phyloP scores from a whole-genome alignment of 2,888 invertebrate genomes.

The Cosmorhoe ocellata region DNA sequence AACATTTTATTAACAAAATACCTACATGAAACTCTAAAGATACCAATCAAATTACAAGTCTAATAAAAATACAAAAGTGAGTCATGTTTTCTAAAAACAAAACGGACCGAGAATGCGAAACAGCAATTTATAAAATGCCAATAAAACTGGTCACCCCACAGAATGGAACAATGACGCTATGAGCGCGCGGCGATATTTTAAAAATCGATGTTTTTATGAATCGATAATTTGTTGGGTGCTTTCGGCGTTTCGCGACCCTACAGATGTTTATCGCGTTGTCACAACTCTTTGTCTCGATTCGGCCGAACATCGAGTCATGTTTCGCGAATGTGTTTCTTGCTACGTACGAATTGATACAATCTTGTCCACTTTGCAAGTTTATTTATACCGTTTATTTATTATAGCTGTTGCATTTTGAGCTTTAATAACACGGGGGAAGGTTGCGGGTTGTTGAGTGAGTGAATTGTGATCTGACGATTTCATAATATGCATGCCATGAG shows the following conservation, averaged over 20 bases:
- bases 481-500: slow-evolving; percentile 75
- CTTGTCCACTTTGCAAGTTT: slow-evolving; percentile 61
- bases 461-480: slow-evolving; percentile 61
- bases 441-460: slow-evolving; percentile 28
- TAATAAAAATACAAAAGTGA: no score
- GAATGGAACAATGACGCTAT: slow-evolving; percentile 69
- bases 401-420: slow-evolving; percentile 40
- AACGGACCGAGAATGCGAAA: slow-evolving; percentile 19
- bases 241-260: slow-evolving; percentile 77
- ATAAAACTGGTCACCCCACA: slow-evolving; percentile 62
- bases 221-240: slow-evolving; percentile 80
- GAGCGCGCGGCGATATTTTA: slow-evolving; percentile 74
- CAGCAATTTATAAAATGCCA: slow-evolving; percentile 26
- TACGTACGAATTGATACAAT: slow-evolving; percentile 76
- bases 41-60: no score
- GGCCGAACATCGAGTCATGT: slow-evolving; percentile 72
- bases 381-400: slow-evolving; percentile 41
- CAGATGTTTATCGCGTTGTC: slow-evolving; percentile 77
- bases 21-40: no score
- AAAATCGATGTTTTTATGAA: slow-evolving; percentile 81
- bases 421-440: slow-evolving; percentile 40
- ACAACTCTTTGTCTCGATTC: slow-evolving; percentile 81
- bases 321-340: slow-evolving; percentile 82
- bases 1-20: no score
- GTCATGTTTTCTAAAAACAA: slow-evolving; percentile 15